These are phyloP conservation scores for Drosophila tsacasi DNA, from an alignment of 1,140 invertebrate species.

Conservation along the genomic window DNA sequence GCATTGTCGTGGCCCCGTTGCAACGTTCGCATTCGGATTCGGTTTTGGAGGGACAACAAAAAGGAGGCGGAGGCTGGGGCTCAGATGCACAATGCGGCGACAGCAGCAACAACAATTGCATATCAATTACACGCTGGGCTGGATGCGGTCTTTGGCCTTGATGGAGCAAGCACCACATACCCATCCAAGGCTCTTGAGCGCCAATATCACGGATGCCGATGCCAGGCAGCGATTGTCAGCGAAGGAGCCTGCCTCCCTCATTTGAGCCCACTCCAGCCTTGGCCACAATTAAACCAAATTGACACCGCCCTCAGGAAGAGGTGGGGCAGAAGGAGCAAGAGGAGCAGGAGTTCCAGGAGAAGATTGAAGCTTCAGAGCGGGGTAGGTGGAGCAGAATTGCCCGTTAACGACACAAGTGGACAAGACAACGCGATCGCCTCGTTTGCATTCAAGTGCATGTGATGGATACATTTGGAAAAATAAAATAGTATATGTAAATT, in stretches of 20 bases:
- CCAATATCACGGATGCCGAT: conserved; percentile 54
- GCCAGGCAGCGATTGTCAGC: conserved; percentile 31
- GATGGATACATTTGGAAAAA: conserved; percentile 30
- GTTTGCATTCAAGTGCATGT: conserved; percentile 45
- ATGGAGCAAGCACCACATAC: conserved; percentile 18
- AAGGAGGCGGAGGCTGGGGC: conserved; percentile 14
- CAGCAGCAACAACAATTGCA: conserved; percentile 50
- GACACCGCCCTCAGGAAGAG: conserved; percentile 50
- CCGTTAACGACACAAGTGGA: conserved; percentile 62
- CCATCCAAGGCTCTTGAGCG: conserved; percentile 46
- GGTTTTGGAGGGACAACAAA: conserved; percentile 18
- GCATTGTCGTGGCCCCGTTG: conserved; percentile 45
- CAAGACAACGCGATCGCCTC: conserved; percentile 44
- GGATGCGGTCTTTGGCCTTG: conserved; percentile 55
- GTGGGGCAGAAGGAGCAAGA: conserved; percentile 3
- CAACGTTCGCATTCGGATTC: conserved; percentile 17
- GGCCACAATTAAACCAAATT: conserved; percentile 75
- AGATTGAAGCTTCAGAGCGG: conserved; percentile 1
- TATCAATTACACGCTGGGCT: conserved; percentile 60
- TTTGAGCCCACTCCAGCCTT: conserved; percentile 41
- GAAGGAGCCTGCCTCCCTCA: conserved; percentile 14
- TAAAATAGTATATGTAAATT: not conserved
- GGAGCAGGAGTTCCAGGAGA: not conserved
- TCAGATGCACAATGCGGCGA: conserved; percentile 30
- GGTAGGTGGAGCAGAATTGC: conserved; percentile 21